Evolutionary conservation across 2,888 invertebrate genomes (phyloP), one percentile per base, ranked within the genome.

Genomic region (Automeris io): DNA sequence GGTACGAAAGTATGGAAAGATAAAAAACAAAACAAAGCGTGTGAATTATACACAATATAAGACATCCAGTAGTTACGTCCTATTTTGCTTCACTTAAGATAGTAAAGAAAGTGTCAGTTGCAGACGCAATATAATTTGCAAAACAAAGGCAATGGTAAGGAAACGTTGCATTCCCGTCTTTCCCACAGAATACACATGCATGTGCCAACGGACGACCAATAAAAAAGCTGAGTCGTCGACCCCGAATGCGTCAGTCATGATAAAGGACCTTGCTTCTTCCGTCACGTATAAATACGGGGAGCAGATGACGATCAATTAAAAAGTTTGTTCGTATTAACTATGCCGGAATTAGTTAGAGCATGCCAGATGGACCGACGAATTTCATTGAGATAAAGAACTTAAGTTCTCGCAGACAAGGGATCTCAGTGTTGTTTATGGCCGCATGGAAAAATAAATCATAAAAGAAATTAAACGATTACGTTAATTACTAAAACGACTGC

Each of bases 291-390:
- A 41, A 43, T 56, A 61, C 58, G 53, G 77, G 68, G 71, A 72
- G 73, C 82, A 82, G 81, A 82, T 85, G 83, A 80, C 69, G 74
- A 69, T 61, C 82, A 82, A 83, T 86, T 82, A 83, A 79, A 82
- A 80, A 83, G 81, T 82, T 83, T 73, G 70, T 72, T 52, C 69
- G 68, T 61, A 77, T 81, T 78, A 81, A 79, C 79, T 80, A 79
- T 73, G 74, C 76, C 73, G 69, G 76, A 76, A 74, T 74, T 71
- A 73, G 71, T 71, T 69, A 53, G 44, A 68, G 73, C 70, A 66
- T 63, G 71, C 77, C 82, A 80, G 76, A 82, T 83, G 81, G 64
- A 75, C 63, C 63, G 64, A 70, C 61, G 62, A 71, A 65, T 66
- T 66, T 63, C 70, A 71, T 71, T 63, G 67, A 66, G 62, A 16